These are phyloP conservation scores for Escarpia spicata DNA, from an alignment of 2,888 invertebrate species.

Conservation along the genomic window DNA sequence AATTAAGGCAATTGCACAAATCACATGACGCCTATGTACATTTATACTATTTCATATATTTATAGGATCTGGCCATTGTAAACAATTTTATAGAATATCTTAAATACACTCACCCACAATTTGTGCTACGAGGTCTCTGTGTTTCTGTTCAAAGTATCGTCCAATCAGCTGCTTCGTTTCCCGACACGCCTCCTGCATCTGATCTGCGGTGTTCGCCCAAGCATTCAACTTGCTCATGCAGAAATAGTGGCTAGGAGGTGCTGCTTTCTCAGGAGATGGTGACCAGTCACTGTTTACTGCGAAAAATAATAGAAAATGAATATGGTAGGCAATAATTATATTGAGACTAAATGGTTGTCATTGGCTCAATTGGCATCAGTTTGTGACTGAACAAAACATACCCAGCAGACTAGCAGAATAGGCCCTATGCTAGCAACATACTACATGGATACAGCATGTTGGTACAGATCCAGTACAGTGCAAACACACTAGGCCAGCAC, in stretches of 20 bases:
- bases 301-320: constrained; percentile 29
- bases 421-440: too few relatives aligned
- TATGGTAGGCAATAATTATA: not conserved
- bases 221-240: constrained; percentile 57
- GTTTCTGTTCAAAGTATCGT: constrained; percentile 57
- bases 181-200: constrained; percentile 54
- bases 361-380: too few relatives aligned
- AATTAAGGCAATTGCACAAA: too few relatives aligned
- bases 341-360: too few relatives aligned
- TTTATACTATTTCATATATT: too few relatives aligned
- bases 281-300: constrained; percentile 62
- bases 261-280: constrained; percentile 48
- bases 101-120: constrained; percentile 55
- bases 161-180: constrained; percentile 49
- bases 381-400: too few relatives aligned
- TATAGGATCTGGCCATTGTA: not conserved
- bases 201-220: constrained; percentile 60
- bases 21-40: too few relatives aligned
- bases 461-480: too few relatives aligned
- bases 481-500: too few relatives aligned
- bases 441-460: too few relatives aligned
- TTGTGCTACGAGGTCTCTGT: constrained; percentile 57
- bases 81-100: not conserved
- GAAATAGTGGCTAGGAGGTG: constrained; percentile 58
- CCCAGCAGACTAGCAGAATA: too few relatives aligned